A percentile compares a stretch with the other conserved stretches of the same genome.
Evolutionary conservation across 2,797 vertebrate genomes (phyloP).

Genomic region (Poecile montanus): DNA sequence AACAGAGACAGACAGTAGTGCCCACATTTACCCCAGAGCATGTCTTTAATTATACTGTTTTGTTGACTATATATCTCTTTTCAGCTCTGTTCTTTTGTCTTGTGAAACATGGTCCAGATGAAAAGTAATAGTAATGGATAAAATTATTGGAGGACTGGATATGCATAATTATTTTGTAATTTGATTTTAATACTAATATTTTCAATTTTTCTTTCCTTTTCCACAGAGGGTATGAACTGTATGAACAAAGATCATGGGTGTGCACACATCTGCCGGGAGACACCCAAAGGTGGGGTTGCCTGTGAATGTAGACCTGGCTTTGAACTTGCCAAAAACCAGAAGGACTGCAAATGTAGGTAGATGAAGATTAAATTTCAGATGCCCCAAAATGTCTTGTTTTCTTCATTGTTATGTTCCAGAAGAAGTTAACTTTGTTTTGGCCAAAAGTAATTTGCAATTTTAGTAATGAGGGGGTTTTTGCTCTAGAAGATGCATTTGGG

Average conservation of each 20-base stretch:
- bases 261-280: slow-evolving; percentile 97
- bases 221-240: slow-evolving; percentile 89
- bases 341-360: slow-evolving; percentile 97
- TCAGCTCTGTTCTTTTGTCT: background rate
- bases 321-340: slow-evolving; percentile 95
- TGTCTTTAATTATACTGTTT: background rate
- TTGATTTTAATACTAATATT: slow-evolving; percentile 21
- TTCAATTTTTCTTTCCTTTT: slow-evolving; percentile 40
- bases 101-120: background rate
- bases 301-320: slow-evolving; percentile 98
- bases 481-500: background rate
- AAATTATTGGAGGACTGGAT: background rate
- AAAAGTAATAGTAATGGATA: background rate
- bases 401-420: slow-evolving; percentile 21
- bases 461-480: background rate
- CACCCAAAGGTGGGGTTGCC: slow-evolving; percentile 95
- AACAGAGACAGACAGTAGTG: background rate
- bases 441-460: background rate
- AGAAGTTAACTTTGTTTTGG: background rate
- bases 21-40: background rate
- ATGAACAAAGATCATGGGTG: slow-evolving; percentile 99
- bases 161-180: background rate
- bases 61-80: background rate
- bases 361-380: slow-evolving; percentile 68
- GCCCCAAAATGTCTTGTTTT: slow-evolving; percentile 44